Evolutionary conservation across 2,888 invertebrate species (phyloP), one percentile per base, ranked within the genome.

Genomic region (Trissonchulus sp.): DNA sequence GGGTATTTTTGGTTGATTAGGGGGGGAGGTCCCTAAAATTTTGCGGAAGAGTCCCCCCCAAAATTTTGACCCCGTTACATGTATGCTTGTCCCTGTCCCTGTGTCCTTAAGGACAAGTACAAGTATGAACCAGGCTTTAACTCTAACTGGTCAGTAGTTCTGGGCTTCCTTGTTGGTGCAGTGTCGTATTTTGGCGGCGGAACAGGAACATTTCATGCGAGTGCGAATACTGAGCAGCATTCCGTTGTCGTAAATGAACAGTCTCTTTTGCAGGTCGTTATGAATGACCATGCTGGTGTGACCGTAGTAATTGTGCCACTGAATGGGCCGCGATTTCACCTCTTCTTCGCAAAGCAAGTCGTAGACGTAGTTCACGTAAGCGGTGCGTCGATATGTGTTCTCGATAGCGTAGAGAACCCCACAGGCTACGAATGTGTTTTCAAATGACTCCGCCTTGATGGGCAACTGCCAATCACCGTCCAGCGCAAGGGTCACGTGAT

Each of bases 361-460:
- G 36, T 69, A 69, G 71, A 69, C 71, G n/a, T 36, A 69, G 37
- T 69, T 69, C 8, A 69, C 34, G 34, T 69, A 37, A n/a, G 71
- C 23, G 3, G 2, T 23, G 2, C 3, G 33, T 8, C 15, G 36
- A 31, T 34, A 69, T 8, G 37, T 28, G 36, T 37, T 69, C n/a
- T 69, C 71, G n/a, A 69, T 36, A 15, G 71, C 71, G 36, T 69
- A 69, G 36, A 69, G 37, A 23, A 69, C 34, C n/a, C 71, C 71
- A 37, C 71, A 69, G 34, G 71, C 71, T 8, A 69, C 34, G 34
- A 69, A 69, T 69, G 71, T 69, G n/a, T 69, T 69, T 34, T 69
- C 71, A 34, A 69, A 69, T 8, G 71, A 69, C n/a, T 37, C 71
- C 34, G 37, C 71, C 34, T 69, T 69, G 33, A 69, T 69, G 15